A percentile compares a stretch with the other conserved stretches of the same genome.
Evolutionary conservation across 2,797 vertebrate genomes (phyloP).

Genomic region (Rhodeus uyekii): DNA sequence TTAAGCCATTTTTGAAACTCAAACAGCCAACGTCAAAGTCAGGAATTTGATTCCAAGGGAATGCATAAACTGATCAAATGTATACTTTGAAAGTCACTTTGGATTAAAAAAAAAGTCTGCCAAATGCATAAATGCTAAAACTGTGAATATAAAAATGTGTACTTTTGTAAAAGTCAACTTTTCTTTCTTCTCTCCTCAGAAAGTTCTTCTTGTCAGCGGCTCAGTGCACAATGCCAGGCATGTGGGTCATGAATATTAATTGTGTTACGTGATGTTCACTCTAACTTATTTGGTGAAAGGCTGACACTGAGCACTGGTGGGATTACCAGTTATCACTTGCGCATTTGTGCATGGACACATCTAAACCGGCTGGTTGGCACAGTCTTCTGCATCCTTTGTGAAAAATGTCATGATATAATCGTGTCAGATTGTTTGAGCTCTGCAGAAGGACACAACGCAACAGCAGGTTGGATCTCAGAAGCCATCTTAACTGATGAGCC

Average conservation of each 20-base stretch:
- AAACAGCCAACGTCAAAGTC: background rate
- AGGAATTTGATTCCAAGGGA: background rate
- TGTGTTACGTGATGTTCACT: background rate
- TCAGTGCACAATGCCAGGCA: background rate
- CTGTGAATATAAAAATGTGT: background rate
- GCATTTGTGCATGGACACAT: background rate
- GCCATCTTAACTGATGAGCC: slow-evolving; percentile 53
- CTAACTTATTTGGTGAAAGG: background rate
- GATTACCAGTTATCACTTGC: background rate
- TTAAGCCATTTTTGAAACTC: background rate
- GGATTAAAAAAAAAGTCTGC: background rate
- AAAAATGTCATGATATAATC: slow-evolving; percentile 9
- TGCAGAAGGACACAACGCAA: slow-evolving; percentile 23
- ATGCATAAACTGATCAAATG: background rate
- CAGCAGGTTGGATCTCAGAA: slow-evolving; percentile 44
- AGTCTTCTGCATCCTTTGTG: background rate
- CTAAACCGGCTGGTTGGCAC: background rate
- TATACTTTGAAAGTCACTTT: background rate
- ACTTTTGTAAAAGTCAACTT: background rate
- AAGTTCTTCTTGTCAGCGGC: background rate
- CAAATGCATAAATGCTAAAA: background rate
- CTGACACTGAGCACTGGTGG: background rate
- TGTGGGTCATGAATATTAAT: slow-evolving; percentile 13
- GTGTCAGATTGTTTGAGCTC: slow-evolving; percentile 35
- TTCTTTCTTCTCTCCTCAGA: background rate